Base-by-base conservation (phyloP, 2,113 vertebrate species). In the Oncorhynchus clarkii region DNA sequence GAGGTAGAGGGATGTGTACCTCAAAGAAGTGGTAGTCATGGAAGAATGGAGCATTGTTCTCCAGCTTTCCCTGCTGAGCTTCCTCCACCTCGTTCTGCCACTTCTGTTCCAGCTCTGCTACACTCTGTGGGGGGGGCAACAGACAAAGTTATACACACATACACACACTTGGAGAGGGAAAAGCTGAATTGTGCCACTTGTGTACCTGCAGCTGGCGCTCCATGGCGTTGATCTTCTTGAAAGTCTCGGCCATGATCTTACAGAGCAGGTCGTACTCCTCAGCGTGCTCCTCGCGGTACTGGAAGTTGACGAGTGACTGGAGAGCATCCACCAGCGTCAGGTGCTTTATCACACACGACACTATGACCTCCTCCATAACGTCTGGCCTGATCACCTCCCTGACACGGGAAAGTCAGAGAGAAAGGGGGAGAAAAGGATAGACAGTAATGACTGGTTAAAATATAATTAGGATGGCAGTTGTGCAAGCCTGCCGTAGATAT, bases 221-320 rank as follows among this genome's bases (percentile, higher is more conserved):
- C 96, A 99, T 98, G 49, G 98, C 96, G 82, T 98, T 99, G 75
- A 99, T 95, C 87, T 98, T 99, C 91, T 99, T 99, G 87, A 98
- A 99, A 22, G 97, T 97, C 88, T 99, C 98, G 31, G 96, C 96
- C 96, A 99, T 97, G 76, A 99, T 99, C 92, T 99, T 99, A 90
- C 97, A 98, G 5, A 99, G 89, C 54, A 99, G 93, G 81, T 99
- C 96, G 80, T 97, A 97, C 84, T 99, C 98, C 80, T 99, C 98
- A 0, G 93, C 89, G 8, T 99, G 98, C 78, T 98, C 95, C 86
- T 98, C 97, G 65, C 97, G 95, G 82, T 98, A 98, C 14, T 99
- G 98, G 89, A 98, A 97, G 88, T 99, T 99, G 74, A 99, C 96
- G 54, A 99, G 93, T 27, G 97, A 98, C 89, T 99, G 98, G 70